Conservation (phyloP, 1,140 invertebrate genomes). For the Drosophila simulans region DNA sequence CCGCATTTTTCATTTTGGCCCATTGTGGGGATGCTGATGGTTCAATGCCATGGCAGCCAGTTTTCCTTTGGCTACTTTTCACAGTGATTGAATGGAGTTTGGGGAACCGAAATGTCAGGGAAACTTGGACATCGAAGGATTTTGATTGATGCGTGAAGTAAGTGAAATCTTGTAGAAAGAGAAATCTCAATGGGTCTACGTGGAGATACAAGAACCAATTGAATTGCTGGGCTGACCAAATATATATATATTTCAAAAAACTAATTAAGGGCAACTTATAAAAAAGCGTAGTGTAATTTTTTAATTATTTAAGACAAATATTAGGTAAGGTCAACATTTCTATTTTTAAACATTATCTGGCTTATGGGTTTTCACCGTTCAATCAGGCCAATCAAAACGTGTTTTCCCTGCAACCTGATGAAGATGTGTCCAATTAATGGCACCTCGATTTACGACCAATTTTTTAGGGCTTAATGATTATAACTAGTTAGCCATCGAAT, state of each 20-base stretch:
- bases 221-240: not conserved
- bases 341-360: constrained; percentile 4
- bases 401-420: constrained; percentile 12
- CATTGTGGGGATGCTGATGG: constrained; percentile 34
- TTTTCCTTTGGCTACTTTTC: constrained; percentile 40
- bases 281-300: not conserved
- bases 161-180: constrained; percentile 21
- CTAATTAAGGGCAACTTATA: not conserved
- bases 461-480: constrained; percentile 30
- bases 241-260: not conserved
- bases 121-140: constrained; percentile 49
- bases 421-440: constrained; percentile 32
- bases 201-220: not conserved
- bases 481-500: constrained; percentile 22
- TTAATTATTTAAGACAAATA: constrained; percentile 2
- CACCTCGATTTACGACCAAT: constrained; percentile 29
- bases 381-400: constrained; percentile 21
- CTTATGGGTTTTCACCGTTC: constrained; percentile 4
- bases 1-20: constrained; percentile 16
- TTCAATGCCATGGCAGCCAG: constrained; percentile 54
- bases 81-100: constrained; percentile 29
- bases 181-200: constrained; percentile 5
- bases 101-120: constrained; percentile 23
- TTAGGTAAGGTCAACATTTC: constrained; percentile 1
- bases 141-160: constrained; percentile 41